Evolutionary conservation across 2,888 invertebrate genomes (phyloP).

Genomic region (Eilema griseolum): DNA sequence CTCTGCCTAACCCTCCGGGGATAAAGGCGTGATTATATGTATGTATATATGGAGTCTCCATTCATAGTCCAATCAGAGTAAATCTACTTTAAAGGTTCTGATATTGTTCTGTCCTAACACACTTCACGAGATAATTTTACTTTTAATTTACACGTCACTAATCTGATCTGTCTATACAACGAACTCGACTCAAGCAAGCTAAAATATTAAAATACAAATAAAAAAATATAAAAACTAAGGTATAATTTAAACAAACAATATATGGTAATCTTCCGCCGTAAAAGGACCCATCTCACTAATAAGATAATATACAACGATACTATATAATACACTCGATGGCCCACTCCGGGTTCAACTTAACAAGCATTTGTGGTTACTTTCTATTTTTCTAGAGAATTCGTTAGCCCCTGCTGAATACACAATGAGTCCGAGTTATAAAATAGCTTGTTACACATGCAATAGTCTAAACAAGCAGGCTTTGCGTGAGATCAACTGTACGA

Average conservation of each 20-base stretch:
- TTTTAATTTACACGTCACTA: too few relatives aligned
- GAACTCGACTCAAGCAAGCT: too few relatives aligned
- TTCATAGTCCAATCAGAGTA: too few relatives aligned
- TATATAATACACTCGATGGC: not conserved
- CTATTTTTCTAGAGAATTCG: constrained; percentile 30
- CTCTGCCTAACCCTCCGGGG: too few relatives aligned
- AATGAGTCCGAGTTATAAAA: constrained; percentile 58
- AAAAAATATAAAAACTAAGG: not conserved
- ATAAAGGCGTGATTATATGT: too few relatives aligned
- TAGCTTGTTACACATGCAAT: constrained; percentile 63
- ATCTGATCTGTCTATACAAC: too few relatives aligned
- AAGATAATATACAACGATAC: constrained; percentile 6
- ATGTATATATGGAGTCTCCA: too few relatives aligned
- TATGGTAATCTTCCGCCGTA: not conserved
- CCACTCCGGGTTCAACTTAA: constrained; percentile 22
- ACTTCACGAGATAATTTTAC: too few relatives aligned
- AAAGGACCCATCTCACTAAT: constrained; percentile 1
- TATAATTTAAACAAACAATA: not conserved
- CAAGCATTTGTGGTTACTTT: constrained; percentile 25
- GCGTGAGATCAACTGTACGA: constrained; percentile 62
- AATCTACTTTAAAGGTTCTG: too few relatives aligned
- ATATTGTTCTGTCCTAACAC: too few relatives aligned
- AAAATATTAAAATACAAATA: too few relatives aligned
- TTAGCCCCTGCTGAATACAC: constrained; percentile 51
- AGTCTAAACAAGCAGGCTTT: constrained; percentile 62